Conservation (phyloP, 2,797 vertebrate genomes). For the Adrianichthys oophorus region DNA sequence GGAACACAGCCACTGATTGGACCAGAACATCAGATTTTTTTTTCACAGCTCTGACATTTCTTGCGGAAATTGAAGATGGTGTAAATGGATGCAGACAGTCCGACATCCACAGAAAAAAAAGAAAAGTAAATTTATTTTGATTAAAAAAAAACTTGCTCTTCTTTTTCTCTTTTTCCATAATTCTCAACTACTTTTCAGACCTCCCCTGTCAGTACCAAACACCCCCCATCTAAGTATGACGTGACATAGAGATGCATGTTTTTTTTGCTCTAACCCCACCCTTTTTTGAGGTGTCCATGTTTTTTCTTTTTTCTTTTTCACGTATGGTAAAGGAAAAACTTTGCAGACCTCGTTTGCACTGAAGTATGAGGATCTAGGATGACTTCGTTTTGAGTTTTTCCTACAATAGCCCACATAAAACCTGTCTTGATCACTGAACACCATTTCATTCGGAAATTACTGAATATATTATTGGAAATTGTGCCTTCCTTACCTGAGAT, state of each 20-base stretch:
- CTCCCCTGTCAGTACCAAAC: not conserved
- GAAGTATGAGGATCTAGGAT: slow-evolving; percentile 84
- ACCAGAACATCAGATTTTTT: slow-evolving; percentile 88
- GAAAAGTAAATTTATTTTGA: slow-evolving; percentile 96
- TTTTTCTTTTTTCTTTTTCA: slow-evolving; percentile 56
- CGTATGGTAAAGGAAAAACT: slow-evolving; percentile 73
- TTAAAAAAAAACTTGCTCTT: slow-evolving; percentile 82
- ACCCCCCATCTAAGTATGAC: slow-evolving; percentile 54
- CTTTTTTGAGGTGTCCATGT: slow-evolving; percentile 66
- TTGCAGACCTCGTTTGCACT: slow-evolving; percentile 85
- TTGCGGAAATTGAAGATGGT: slow-evolving; percentile 89
- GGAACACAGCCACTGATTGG: slow-evolving; percentile 89
- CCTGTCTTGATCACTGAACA: slow-evolving; percentile 79
- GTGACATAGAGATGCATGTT: slow-evolving; percentile 88
- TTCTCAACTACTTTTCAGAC: slow-evolving; percentile 82
- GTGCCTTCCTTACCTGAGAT: slow-evolving; percentile 88
- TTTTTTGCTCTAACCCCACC: slow-evolving; percentile 72
- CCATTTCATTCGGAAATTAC: slow-evolving; percentile 65
- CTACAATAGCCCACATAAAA: slow-evolving; percentile 72
- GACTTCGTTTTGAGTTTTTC: slow-evolving; percentile 84
- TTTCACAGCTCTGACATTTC: slow-evolving; percentile 93
- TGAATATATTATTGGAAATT: slow-evolving; percentile 88
- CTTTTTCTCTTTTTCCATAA: slow-evolving; percentile 84
- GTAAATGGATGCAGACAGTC: slow-evolving; percentile 84
- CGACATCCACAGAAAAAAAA: slow-evolving; percentile 73